A percentile compares a stretch with the other conserved stretches of the same genome.
These are phyloP conservation scores for Ptychodera flava DNA, from an alignment of 35 echinoderm and acorn worm species.

Conservation along the genomic window DNA sequence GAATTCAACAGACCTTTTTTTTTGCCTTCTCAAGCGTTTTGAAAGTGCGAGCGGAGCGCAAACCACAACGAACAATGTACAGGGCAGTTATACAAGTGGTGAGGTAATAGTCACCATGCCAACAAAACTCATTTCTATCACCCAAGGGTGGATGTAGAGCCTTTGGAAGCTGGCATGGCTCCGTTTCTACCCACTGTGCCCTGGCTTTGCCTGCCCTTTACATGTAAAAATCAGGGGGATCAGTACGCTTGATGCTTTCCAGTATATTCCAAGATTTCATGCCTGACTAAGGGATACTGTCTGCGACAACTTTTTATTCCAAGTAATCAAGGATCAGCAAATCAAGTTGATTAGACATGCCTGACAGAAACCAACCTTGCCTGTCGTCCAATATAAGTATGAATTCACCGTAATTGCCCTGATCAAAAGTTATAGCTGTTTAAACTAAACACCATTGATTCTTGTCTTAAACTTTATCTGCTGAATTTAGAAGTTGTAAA, in stretches of 20 bases:
- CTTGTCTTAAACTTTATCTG: background rate
- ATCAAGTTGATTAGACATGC: background rate
- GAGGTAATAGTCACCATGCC: too few species aligned
- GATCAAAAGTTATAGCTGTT: background rate
- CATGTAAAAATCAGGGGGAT: too few species aligned
- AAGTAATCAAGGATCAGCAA: background rate
- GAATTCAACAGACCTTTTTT: background rate
- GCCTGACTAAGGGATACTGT: background rate
- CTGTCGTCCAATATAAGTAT: background rate
- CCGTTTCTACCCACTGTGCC: too few species aligned
- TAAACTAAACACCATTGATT: background rate
- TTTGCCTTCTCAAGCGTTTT: too few species aligned
- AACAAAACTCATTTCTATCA: too few species aligned
- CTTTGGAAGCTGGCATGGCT: too few species aligned
- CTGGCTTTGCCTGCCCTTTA: too few species aligned
- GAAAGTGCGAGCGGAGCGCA: too few species aligned
- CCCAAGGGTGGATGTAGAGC: too few species aligned
- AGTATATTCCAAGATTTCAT: background rate
- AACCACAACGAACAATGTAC: too few species aligned
- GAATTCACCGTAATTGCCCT: background rate
- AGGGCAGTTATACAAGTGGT: too few species aligned
- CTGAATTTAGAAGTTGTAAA: conserved; percentile 2
- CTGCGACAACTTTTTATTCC: background rate
- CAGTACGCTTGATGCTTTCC: too few species aligned
- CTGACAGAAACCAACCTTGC: background rate